phyloP scores from a whole-genome alignment of 2,797 vertebrate species.

The Pteropus rufus region DNA sequence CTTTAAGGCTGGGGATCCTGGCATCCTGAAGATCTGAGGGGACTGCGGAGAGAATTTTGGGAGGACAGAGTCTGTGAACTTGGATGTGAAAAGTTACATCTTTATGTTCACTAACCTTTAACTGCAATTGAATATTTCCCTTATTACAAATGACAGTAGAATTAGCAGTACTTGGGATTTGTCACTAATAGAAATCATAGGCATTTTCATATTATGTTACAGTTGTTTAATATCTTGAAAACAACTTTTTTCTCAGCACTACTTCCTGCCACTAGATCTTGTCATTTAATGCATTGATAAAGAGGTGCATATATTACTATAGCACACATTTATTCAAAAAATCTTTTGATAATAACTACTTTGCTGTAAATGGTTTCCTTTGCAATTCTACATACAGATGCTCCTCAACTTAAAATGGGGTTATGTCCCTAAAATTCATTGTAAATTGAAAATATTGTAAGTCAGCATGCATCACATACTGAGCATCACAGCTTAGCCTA shows the following conservation, averaged over 20 bases:
- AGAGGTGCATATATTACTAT: not conserved
- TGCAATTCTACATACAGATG: not conserved
- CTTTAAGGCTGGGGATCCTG: not conserved
- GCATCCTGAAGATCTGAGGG: not conserved
- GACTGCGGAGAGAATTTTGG: not conserved
- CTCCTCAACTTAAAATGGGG: not conserved
- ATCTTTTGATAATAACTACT: not conserved
- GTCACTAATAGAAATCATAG: not conserved
- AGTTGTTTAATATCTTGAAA: slow-evolving; percentile 4
- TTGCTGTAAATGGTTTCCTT: not conserved
- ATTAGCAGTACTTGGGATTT: not conserved
- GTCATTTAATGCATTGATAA: slow-evolving; percentile 18
- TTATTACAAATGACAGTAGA: not conserved
- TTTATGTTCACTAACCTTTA: not conserved
- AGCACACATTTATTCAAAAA: not conserved
- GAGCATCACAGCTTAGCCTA: not conserved
- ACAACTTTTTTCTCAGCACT: not conserved
- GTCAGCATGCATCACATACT: not conserved
- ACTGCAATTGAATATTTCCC: not conserved
- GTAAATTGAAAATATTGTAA: not conserved
- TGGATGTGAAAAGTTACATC: not conserved
- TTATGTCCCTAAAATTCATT: not conserved
- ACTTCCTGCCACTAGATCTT: not conserved
- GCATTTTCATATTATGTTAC: not conserved
- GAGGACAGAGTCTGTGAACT: not conserved